These are phyloP conservation scores for Leucophenga montana DNA, from an alignment of 2,888 invertebrate genomes.

Conservation along the genomic window DNA sequence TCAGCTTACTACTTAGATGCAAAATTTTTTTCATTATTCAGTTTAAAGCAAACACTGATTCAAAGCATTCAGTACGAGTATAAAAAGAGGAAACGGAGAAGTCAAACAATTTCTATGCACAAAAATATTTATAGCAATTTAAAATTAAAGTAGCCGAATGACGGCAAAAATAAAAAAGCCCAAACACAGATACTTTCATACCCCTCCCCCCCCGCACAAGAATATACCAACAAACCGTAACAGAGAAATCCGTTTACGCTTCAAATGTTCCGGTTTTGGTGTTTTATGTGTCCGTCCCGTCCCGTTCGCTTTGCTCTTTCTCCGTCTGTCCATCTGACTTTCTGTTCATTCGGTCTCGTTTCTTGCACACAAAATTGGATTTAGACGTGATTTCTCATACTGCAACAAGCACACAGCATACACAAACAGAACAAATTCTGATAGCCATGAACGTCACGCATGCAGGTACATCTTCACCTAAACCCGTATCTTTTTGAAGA, in stretches of 20 bases:
- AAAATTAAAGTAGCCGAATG: slow-evolving; percentile 44
- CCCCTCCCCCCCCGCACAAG: not conserved
- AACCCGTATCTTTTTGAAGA: too few relatives aligned
- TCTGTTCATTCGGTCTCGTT: slow-evolving; percentile 2
- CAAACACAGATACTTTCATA: slow-evolving; percentile 1
- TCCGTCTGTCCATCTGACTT: not conserved
- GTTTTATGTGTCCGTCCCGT: not conserved
- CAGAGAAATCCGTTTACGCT: slow-evolving; percentile 11
- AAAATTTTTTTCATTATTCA: too few relatives aligned
- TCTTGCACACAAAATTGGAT: slow-evolving; percentile 40
- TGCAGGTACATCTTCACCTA: slow-evolving; percentile 12
- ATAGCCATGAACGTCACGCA: slow-evolving; percentile 4
- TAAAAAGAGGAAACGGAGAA: too few relatives aligned
- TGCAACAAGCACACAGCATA: slow-evolving; percentile 16
- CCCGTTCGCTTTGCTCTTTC: not conserved
- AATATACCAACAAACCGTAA: not conserved
- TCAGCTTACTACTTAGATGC: too few relatives aligned
- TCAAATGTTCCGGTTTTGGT: slow-evolving; percentile 14
- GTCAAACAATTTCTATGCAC: slow-evolving; percentile 4
- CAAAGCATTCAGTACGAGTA: too few relatives aligned
- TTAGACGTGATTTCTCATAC: slow-evolving; percentile 46
- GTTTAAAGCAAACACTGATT: too few relatives aligned
- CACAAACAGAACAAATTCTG: not conserved
- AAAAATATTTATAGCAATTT: slow-evolving; percentile 36
- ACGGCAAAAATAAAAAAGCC: slow-evolving; percentile 24